Evolutionary conservation across 2,888 invertebrate species (phyloP).

Genomic region (Cantharis lateralis): DNA sequence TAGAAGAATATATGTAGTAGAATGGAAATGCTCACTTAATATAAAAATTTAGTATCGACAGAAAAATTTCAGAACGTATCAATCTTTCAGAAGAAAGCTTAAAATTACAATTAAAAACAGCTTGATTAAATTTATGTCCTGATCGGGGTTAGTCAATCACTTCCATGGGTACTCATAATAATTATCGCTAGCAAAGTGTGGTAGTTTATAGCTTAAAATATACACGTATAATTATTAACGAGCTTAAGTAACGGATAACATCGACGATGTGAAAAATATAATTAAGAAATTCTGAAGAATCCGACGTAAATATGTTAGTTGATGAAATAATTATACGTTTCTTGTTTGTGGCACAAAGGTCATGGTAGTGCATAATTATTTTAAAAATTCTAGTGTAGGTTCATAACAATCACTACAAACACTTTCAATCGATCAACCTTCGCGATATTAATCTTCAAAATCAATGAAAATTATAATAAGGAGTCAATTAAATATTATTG

Average conservation of each 20-base stretch:
- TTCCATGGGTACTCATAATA: neutral
- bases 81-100: neutral
- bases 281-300: conserved; percentile 20
- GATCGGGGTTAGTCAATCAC: neutral
- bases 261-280: conserved; percentile 6
- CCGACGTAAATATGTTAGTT: conserved; percentile 17
- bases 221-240: conserved; percentile 16
- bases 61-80: neutral
- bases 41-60: neutral
- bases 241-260: conserved; percentile 15
- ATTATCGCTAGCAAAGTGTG: conserved; percentile 7
- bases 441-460: neutral
- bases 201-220: conserved; percentile 20
- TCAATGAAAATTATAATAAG: neutral
- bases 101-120: neutral
- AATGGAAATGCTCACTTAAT: neutral
- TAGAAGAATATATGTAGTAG: neutral
- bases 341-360: conserved; percentile 20
- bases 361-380: conserved; percentile 13
- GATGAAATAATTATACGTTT: conserved; percentile 27
- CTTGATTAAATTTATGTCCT: neutral
- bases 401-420: conserved; percentile 18
- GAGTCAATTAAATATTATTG: neutral
- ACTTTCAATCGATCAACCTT: conserved; percentile 2
- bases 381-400: conserved; percentile 10